Conservation (phyloP, 2,113 vertebrate genomes). For the Chauna torquata region DNA sequence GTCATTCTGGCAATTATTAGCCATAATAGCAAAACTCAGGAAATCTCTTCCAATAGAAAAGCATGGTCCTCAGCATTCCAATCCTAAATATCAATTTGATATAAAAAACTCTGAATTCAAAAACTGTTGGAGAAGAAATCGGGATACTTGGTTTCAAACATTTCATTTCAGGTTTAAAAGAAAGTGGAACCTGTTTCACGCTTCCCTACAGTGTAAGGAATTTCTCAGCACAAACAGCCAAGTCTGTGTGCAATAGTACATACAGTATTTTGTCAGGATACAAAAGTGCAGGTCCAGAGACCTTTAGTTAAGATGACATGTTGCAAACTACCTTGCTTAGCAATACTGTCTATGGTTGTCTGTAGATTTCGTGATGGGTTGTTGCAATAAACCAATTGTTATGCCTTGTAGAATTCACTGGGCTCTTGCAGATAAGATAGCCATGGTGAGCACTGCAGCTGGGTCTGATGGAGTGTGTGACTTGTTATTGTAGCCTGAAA, state of each 20-base stretch:
- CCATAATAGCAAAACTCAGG: neutral
- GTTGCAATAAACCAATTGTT: neutral
- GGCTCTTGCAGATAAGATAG: neutral
- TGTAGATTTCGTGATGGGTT: neutral
- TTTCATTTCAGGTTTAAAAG: neutral
- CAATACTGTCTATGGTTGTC: neutral
- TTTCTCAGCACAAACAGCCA: neutral
- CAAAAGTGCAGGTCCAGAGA: neutral
- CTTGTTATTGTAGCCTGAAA: neutral
- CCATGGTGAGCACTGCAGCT: rapidly evolving
- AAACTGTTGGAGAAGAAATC: neutral
- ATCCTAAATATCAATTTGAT: neutral
- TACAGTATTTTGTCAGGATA: neutral
- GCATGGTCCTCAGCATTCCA: neutral
- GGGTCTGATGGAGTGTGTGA: rapidly evolving
- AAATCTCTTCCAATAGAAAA: neutral
- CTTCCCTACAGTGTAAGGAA: neutral
- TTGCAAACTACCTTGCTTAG: neutral
- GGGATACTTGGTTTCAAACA: neutral
- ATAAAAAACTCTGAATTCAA: neutral
- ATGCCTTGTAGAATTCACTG: neutral
- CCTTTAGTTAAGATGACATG: neutral
- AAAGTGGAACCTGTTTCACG: neutral
- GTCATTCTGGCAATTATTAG: neutral
- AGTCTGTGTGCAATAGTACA: neutral